Percentiles rank a stretch among this genome's conserved stretches.
phyloP scores from a whole-genome alignment of 2,797 vertebrate species.

The Tangara arthus region DNA sequence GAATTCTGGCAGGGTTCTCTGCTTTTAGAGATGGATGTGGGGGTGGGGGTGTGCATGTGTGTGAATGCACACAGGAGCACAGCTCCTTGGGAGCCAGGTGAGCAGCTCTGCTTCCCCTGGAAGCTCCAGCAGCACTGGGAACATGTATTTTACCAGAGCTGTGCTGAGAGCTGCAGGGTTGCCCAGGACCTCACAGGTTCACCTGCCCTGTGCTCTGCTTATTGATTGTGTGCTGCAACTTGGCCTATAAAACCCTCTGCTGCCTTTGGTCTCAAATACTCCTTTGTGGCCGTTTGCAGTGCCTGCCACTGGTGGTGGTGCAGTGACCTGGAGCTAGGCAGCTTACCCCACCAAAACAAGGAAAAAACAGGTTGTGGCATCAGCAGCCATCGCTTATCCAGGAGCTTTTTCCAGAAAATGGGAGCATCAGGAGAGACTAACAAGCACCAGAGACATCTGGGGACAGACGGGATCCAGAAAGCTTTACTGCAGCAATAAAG shows the following conservation, averaged over 20 bases:
- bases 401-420: not conserved
- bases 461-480: not conserved
- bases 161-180: not conserved
- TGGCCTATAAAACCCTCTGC: not conserved
- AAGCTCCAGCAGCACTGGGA: not conserved
- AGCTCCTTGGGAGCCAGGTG: not conserved
- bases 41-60: fast-evolving
- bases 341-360: not conserved
- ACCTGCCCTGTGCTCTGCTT: not conserved
- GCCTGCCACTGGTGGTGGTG: not conserved
- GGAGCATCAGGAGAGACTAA: not conserved
- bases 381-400: fast-evolving
- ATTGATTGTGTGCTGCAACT: not conserved
- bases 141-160: not conserved
- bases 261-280: not conserved
- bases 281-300: not conserved
- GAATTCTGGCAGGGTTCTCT: not conserved
- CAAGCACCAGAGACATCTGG: not conserved
- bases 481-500: not conserved
- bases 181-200: not conserved
- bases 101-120: not conserved
- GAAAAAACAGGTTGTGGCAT: not conserved
- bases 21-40: not conserved
- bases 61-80: not conserved
- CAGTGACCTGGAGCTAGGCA: not conserved